A percentile compares a stretch with the other conserved stretches of the same genome.
Conservation (phyloP, 2,888 invertebrate species). For the Geotrupes spiniger region DNA sequence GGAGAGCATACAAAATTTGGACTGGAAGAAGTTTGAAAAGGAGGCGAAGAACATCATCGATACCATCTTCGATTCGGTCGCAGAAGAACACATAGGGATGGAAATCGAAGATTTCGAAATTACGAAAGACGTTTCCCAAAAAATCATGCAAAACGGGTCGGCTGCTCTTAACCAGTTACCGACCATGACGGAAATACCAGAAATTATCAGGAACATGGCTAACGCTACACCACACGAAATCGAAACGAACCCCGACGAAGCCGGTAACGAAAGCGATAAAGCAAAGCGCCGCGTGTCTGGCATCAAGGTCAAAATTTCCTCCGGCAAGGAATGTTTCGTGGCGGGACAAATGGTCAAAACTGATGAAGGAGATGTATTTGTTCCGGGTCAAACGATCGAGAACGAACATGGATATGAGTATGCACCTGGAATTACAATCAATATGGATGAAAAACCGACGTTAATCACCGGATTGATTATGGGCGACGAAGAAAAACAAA, state of each 20-base stretch:
- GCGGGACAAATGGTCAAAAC: conserved; percentile 71
- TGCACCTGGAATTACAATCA: conserved; percentile 70
- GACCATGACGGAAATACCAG: conserved; percentile 61
- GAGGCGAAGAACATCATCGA: conserved; percentile 55
- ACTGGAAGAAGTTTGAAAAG: conserved; percentile 64
- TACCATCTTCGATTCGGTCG: conserved; percentile 41
- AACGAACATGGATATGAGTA: conserved; percentile 67
- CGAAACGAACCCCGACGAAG: conserved; percentile 41
- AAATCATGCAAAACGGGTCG: conserved; percentile 53
- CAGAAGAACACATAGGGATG: conserved; percentile 49
- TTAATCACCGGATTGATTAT: conserved; percentile 73
- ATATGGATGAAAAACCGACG: conserved; percentile 64
- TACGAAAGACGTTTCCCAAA: conserved; percentile 61
- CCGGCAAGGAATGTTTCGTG: conserved; percentile 67
- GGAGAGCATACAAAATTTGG: conserved; percentile 62
- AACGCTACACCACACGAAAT: conserved; percentile 59
- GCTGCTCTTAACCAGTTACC: conserved; percentile 60
- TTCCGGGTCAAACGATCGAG: conserved; percentile 72
- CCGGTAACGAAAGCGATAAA: conserved; percentile 45
- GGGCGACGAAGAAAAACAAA: conserved; percentile 56
- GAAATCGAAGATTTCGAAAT: conserved; percentile 57
- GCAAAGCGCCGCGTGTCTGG: conserved; percentile 39
- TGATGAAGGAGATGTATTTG: conserved; percentile 66
- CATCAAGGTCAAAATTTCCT: conserved; percentile 54
- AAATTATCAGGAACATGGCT: conserved; percentile 60